Base-by-base conservation (phyloP, 2,113 vertebrate species). In the Nothocercus julius region DNA sequence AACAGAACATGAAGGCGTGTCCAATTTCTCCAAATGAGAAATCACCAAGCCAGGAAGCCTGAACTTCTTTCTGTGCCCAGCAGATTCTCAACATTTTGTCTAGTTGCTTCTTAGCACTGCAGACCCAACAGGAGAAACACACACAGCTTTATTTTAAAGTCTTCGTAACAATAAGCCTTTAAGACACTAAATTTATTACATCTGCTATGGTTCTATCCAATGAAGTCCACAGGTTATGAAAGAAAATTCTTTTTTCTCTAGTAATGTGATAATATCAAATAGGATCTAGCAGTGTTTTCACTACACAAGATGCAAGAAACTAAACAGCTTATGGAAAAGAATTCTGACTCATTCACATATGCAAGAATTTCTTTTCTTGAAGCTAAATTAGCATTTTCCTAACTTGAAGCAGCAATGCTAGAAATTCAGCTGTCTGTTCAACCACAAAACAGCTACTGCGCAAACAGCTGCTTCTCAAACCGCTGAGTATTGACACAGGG, bases 401-500 rank as follows among this genome's bases (percentile, higher is more conserved):
- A 72, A 90, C 80, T 86, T 83, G 85, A 86, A 90, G 73, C 62
- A 93, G 83, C 80, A 94, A 61, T 34, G 76, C 69, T 90, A 94
- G 81, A 89, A 96, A 90, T 66, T 83, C 73, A 94, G 32, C 77
- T 86, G 38, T 68, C 87, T 90, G 85, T 67, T 95, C 83, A 92
- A 82, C 76, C 73, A 88, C 92, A 88, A 88, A 74, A 28, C 69
- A 92, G 87, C 56, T 63, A 88, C 51, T 86, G 87, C 0, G 0
- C 90, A 94, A 92, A 90, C 92, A 96, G 93, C 95, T 95, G 90
- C 78, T 95, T 89, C 94, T 92, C 92, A 95, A 88, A 68, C 88
- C 90, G 94, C 59, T 58, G 79, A 94, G 69, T 61, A 38, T 45
- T 68, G 79, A 78, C 76, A 91, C 22, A 30, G 25, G 66, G 36